phyloP scores from a whole-genome alignment of 1,140 invertebrate genomes.

The Scaptomyza graminum region DNA sequence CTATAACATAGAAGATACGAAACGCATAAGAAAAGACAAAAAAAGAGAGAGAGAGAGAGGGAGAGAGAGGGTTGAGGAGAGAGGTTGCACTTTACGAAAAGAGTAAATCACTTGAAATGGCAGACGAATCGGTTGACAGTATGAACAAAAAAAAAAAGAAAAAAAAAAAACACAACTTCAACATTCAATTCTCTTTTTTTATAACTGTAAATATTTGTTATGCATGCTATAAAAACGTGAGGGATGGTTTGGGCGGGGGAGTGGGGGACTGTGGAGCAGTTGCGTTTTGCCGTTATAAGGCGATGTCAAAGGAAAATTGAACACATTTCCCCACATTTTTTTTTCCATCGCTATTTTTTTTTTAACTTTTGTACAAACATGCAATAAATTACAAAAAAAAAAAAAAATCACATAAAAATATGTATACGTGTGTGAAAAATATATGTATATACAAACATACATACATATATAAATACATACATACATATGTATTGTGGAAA shows the following conservation, averaged over 20 bases:
- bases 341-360: constrained; percentile 10
- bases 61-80: constrained; percentile 4
- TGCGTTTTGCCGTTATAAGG: constrained; percentile 21
- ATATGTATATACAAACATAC: too few relatives aligned
- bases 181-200: constrained; percentile 58
- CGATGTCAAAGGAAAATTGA: constrained; percentile 45
- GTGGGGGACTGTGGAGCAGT: not conserved
- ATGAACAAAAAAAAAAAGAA: constrained; percentile 56
- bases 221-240: constrained; percentile 2
- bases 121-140: constrained; percentile 41
- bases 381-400: constrained; percentile 68
- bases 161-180: constrained; percentile 41
- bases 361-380: constrained; percentile 51
- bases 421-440: not conserved
- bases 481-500: constrained; percentile 7
- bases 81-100: constrained; percentile 64
- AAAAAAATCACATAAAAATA: constrained; percentile 38
- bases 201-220: not conserved
- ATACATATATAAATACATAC: too few relatives aligned
- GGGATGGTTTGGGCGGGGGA: not conserved
- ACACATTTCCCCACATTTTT: constrained; percentile 46
- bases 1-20: constrained; percentile 8
- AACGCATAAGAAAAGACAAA: constrained; percentile 18
- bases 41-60: constrained; percentile 8
- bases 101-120: constrained; percentile 71